Base-by-base conservation (phyloP, 2,797 vertebrate species). In the Neosilurus mollespiculum region DNA sequence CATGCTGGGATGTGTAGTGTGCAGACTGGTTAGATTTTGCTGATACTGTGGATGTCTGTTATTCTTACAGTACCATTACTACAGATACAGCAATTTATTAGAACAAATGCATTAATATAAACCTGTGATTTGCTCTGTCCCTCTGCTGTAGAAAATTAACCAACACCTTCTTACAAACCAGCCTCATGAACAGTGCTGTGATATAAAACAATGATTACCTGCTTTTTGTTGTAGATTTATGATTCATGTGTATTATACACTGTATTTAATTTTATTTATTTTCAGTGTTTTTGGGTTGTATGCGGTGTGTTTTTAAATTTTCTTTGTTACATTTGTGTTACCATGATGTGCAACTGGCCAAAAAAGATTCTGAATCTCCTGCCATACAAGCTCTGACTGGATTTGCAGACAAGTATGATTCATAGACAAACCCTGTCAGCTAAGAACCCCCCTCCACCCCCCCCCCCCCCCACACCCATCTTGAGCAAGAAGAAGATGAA, bases 371-470 rank as follows among this genome's bases (percentile, higher is more conserved):
- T 20, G 49, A 58, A 37, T 76, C 53, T 75, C 26, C 26, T 76
- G 0, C 11, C 34, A 34, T 16, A 30, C 20, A 24, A 62, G 37
- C 59, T 24, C 37, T 49, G 59, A 16, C 37, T 51, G 59, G 76
- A 49, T 64, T 10, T 64, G 37, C 59, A 64, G 34, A 78, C 59
- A 49, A 78, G 58, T 62, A 78, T 78, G 59, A 78, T 49, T 78
- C 76, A 78, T 64, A 49, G 37, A 62, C n/a, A 51, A 76, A 51
- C 76, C 14, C 37, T 24, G 22, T 49, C 2, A 4, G 37, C 59
- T 51, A 62, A 51, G 76, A 62, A 78, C n/a, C 59, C 30, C 26
- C n/a, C 14, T 78, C 18, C 76, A 49, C 37, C 49, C 76, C 59
- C 14, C 18, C 76, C 24, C 37, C 49, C 76, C 59, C 14, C 22